Conservation (phyloP, 1,140 invertebrate genomes). For the Meloidogyne hapla region DNA sequence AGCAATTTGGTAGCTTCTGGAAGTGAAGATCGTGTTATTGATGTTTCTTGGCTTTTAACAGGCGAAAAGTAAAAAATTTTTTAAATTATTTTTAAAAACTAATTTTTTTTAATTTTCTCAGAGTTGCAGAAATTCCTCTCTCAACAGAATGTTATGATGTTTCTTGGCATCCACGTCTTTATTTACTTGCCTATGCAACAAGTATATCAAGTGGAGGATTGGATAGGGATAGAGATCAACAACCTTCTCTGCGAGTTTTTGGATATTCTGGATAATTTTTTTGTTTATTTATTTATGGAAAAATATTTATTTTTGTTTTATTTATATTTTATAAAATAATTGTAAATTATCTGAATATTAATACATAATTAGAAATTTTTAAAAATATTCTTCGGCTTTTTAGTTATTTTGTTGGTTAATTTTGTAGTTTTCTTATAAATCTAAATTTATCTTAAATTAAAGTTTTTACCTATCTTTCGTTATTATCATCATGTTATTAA, state of each 20-base stretch:
- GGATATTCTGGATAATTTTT: conserved; percentile 31
- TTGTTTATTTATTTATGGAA: not conserved
- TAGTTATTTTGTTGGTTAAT: no score
- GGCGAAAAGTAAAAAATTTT: conserved; percentile 39
- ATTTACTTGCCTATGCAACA: conserved; percentile 42
- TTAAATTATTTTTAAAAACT: not conserved
- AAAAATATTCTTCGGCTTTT: no score
- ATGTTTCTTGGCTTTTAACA: conserved; percentile 44
- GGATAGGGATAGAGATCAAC: conserved; percentile 33
- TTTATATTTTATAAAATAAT: no score
- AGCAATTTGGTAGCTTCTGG: conserved; percentile 44
- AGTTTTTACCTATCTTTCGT: no score
- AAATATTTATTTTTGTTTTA: no score
- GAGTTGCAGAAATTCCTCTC: conserved; percentile 40
- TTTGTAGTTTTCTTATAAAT: no score
- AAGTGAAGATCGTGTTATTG: conserved; percentile 43
- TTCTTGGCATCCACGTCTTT: conserved; percentile 35
- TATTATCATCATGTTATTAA: no score
- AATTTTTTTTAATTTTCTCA: conserved; percentile 29
- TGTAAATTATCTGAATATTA: no score
- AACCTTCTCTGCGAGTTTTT: conserved; percentile 33
- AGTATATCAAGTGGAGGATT: not conserved
- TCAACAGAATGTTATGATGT: conserved; percentile 40
- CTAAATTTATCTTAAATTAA: no score
- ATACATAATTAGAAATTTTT: no score